phyloP scores from a whole-genome alignment of 2,888 invertebrate species.

The Drosophila austrosaltans region DNA sequence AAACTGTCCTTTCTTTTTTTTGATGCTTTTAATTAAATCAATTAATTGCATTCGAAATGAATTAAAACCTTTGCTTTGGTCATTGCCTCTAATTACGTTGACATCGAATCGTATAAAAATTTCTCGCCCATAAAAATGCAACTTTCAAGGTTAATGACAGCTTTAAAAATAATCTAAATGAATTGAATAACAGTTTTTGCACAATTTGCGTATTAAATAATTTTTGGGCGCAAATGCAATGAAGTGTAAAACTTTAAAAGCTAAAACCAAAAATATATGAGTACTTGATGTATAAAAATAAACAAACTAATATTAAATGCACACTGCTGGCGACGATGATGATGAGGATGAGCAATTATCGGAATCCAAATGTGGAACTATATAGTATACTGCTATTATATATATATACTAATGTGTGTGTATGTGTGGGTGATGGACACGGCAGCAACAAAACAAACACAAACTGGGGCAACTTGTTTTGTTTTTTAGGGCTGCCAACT shows the following conservation, averaged over 20 bases:
- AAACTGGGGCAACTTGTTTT: slow-evolving; percentile 60
- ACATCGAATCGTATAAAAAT: too few species aligned
- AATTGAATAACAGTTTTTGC: slow-evolving; percentile 56
- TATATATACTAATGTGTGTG: slow-evolving; percentile 53
- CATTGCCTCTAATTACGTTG: background rate
- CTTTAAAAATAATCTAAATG: slow-evolving; percentile 50
- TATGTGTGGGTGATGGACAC: slow-evolving; percentile 29
- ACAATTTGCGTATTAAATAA: slow-evolving; percentile 43
- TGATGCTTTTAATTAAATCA: too few species aligned
- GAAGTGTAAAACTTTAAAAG: slow-evolving; percentile 56
- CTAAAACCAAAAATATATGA: slow-evolving; percentile 21
- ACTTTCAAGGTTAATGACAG: slow-evolving; percentile 52
- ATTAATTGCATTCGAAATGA: background rate
- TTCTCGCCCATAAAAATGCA: background rate
- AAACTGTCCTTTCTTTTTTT: too few species aligned
- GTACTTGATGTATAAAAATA: slow-evolving; percentile 31
- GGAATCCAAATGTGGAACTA: slow-evolving; percentile 22
- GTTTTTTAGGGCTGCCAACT: slow-evolving; percentile 21
- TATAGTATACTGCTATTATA: slow-evolving; percentile 4
- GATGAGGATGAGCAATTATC: slow-evolving; percentile 69
- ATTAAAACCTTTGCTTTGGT: background rate
- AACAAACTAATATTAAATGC: slow-evolving; percentile 50
- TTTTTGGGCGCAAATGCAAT: slow-evolving; percentile 61
- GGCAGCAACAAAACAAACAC: slow-evolving; percentile 12
- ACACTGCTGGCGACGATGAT: slow-evolving; percentile 31